Base-by-base conservation (phyloP, 2,888 invertebrate species). In the Nomada flava region DNA sequence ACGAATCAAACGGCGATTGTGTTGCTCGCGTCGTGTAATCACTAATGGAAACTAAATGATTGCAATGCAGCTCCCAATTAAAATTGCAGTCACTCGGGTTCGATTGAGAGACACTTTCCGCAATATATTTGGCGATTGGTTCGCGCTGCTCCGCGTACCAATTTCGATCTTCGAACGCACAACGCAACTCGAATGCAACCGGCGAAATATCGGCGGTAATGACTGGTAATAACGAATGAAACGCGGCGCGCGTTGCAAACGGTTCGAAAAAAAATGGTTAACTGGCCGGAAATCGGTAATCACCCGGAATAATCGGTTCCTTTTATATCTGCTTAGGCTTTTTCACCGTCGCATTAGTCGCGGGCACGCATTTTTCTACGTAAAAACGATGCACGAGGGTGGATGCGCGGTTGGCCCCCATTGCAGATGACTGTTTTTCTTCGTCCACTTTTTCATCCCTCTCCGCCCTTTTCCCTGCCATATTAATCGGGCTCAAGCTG, bases 281-380 rank as follows among this genome's bases (percentile, higher is more conserved):
- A 92, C 91, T 89, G 91, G 86, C 90, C 84, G 90, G 90, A 91
- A 93, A 92, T 93, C 89, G 91, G 92, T 92, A 92, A 92, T 92
- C 87, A 89, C 81, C 90, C 86, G 88, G 89, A 89, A 91, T 92
- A 92, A 92, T 92, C 91, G 90, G 76, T 88, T 86, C 87, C 89
- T 89, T 90, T 91, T 90, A 88, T 89, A 87, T 90, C 85, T 90
- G 82, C 88, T 91, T 88, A 90, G 72, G 86, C 90, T 90, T 90
- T 91, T 89, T 89, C 60, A 9, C 26, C 9, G 75, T n/a, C 63
- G 75, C 64, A 70, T 86, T 86, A 86, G 86, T 71, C 75, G 62
- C 79, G 76, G 73, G 13, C 72, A 59, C 69, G 57, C 47, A 68
- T 84, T 79, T 73, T 79, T 79, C 71, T 68, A 67, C 65, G 72